Conservation (phyloP, 2,113 vertebrate genomes). For the Syngnathus floridae region DNA sequence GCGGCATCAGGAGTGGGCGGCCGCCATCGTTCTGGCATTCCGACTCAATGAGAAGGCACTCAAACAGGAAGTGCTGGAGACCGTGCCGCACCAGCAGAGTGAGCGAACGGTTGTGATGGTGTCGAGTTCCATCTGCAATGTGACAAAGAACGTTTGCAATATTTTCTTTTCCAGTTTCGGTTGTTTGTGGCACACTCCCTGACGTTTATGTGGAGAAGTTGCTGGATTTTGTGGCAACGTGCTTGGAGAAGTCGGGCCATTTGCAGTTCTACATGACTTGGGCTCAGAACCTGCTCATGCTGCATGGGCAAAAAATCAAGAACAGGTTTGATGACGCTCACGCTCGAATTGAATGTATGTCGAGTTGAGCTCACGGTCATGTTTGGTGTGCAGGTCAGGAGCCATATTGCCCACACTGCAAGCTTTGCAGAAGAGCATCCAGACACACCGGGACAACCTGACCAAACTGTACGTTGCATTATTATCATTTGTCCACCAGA, state of each 20-base stretch:
- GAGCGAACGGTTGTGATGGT: constrained; percentile 24
- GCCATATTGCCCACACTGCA: constrained; percentile 80
- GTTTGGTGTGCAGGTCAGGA: constrained; percentile 69
- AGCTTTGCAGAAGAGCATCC: constrained; percentile 87
- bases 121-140: neutral
- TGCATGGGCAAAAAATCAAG: constrained; percentile 88
- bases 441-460: constrained; percentile 80
- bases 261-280: constrained; percentile 92
- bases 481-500: neutral
- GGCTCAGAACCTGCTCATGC: constrained; percentile 81
- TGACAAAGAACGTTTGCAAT: neutral
- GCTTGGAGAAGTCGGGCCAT: constrained; percentile 82
- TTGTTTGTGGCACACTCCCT: constrained; percentile 82
- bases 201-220: constrained; percentile 88
- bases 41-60: constrained; percentile 84
- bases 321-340: constrained; percentile 68
- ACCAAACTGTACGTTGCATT: constrained; percentile 86
- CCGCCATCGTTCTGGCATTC: constrained; percentile 84
- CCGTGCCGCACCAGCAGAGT: constrained; percentile 81
- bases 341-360: neutral
- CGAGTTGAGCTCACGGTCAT: neutral
- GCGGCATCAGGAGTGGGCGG: constrained; percentile 70
- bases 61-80: constrained; percentile 82
- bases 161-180: constrained; percentile 66
- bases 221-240: constrained; percentile 79